Conservation (phyloP, 2,888 invertebrate species). For the Tineola bisselliella region DNA sequence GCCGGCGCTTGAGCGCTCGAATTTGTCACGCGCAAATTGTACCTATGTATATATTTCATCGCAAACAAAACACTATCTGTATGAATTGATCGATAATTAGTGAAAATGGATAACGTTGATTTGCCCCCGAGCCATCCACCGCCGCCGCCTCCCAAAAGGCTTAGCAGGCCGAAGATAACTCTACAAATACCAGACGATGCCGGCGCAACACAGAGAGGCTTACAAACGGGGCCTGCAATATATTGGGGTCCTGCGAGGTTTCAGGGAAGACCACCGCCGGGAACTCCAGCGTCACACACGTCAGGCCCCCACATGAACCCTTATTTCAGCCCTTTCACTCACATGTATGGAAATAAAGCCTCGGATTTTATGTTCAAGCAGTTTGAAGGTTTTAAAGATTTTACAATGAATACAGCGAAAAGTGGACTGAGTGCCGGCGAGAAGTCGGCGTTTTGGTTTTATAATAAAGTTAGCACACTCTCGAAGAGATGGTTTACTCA, state of each 20-base stretch:
- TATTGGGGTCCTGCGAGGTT: conserved; percentile 34
- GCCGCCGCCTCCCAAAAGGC: conserved; percentile 41
- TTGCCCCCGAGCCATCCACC: conserved; percentile 42
- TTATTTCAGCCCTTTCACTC: conserved; percentile 47
- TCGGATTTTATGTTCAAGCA: conserved; percentile 84
- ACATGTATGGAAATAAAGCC: conserved; percentile 72
- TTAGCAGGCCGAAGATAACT: conserved; percentile 56
- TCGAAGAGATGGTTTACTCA: conserved; percentile 91
- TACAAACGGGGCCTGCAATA: conserved; percentile 30
- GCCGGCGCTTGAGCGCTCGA: conserved; percentile 17
- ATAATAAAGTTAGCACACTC: conserved; percentile 78
- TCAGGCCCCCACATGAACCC: conserved; percentile 45
- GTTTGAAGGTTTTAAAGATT: conserved; percentile 80
- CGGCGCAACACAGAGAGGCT: conserved; percentile 29
- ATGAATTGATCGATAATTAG: not conserved
- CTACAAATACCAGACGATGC: conserved; percentile 50
- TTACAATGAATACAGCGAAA: conserved; percentile 76
- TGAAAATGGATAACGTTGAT: conserved; percentile 36
- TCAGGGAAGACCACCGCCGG: conserved; percentile 37
- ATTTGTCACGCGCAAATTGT: conserved; percentile 2
- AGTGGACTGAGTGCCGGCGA: conserved; percentile 86
- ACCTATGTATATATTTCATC: not conserved
- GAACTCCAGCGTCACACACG: conserved; percentile 42
- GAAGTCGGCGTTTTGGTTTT: conserved; percentile 82
- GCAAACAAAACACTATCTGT: conserved; percentile 4